Evolutionary conservation across 2,888 invertebrate genomes (phyloP).

Genomic region (Epistrophe eligans): DNA sequence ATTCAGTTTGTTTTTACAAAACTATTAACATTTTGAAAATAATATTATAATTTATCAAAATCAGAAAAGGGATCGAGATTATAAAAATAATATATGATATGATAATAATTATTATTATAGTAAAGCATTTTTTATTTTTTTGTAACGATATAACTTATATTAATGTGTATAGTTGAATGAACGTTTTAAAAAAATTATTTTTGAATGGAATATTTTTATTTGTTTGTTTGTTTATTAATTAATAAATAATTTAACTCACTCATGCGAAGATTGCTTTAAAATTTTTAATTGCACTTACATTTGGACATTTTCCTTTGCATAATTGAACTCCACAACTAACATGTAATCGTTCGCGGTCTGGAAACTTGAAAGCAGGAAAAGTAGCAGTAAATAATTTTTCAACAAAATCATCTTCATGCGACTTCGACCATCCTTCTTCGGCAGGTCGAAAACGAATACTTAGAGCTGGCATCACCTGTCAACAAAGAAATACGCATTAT

Average conservation of each 20-base stretch:
- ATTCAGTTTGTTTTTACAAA: no score
- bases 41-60: no score
- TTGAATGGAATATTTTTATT: not conserved
- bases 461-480: slow-evolving; percentile 83
- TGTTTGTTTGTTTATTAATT: not conserved
- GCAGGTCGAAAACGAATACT: slow-evolving; percentile 80
- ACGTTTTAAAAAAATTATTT: not conserved
- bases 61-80: no score
- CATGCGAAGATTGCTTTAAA: not conserved
- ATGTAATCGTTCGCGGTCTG: slow-evolving; percentile 90
- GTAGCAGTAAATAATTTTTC: slow-evolving; percentile 85
- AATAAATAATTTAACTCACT: not conserved
- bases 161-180: not conserved
- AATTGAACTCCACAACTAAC: slow-evolving; percentile 90
- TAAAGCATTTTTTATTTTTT: no score
- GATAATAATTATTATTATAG: no score
- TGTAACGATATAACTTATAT: no score
- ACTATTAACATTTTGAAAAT: no score
- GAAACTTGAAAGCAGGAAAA: slow-evolving; percentile 93
- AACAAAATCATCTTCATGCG: slow-evolving; percentile 82
- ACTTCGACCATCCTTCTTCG: slow-evolving; percentile 84
- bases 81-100: no score
- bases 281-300: slow-evolving; percentile 83
- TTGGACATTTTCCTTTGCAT: slow-evolving; percentile 89
- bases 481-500: not conserved